Evolutionary conservation across 2,113 vertebrate species (phyloP).

Genomic region (Semicossyphus pulcher): DNA sequence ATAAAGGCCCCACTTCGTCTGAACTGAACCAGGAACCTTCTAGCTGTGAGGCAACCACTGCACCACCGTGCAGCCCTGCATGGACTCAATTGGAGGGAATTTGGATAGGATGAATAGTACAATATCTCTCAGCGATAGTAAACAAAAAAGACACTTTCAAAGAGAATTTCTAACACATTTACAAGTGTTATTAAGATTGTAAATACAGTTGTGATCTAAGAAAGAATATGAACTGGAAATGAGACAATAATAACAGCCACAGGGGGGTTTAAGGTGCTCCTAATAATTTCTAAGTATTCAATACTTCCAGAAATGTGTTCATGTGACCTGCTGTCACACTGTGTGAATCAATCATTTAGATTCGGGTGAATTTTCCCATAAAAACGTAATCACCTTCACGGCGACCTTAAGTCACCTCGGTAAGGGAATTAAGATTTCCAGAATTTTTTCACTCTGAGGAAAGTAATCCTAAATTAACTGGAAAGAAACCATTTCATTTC

Average conservation of each 20-base stretch:
- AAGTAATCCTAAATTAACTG: not conserved
- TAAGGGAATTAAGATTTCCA: not conserved
- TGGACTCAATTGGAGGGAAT: not conserved
- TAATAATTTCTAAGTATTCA: not conserved
- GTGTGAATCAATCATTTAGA: not conserved
- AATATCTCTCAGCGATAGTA: too few species aligned
- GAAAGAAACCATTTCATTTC: conserved; percentile 10
- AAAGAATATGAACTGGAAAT: not conserved
- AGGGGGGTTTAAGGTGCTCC: too few species aligned
- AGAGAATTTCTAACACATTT: too few species aligned
- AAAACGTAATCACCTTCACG: not conserved
- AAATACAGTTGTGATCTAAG: not conserved
- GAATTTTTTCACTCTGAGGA: not conserved
- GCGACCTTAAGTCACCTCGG: not conserved
- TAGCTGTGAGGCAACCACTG: too few species aligned
- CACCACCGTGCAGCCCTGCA: too few species aligned
- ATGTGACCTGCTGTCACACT: not conserved
- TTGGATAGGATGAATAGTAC: too few species aligned
- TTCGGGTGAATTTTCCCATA: not conserved
- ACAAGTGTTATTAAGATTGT: too few species aligned
- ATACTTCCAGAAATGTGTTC: not conserved
- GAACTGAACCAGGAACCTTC: too few species aligned
- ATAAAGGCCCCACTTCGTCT: too few species aligned
- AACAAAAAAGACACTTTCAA: too few species aligned
- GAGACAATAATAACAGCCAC: too few species aligned